phyloP scores from a whole-genome alignment of 92 coral and sea anemone species.

The Porites cylindrica region DNA sequence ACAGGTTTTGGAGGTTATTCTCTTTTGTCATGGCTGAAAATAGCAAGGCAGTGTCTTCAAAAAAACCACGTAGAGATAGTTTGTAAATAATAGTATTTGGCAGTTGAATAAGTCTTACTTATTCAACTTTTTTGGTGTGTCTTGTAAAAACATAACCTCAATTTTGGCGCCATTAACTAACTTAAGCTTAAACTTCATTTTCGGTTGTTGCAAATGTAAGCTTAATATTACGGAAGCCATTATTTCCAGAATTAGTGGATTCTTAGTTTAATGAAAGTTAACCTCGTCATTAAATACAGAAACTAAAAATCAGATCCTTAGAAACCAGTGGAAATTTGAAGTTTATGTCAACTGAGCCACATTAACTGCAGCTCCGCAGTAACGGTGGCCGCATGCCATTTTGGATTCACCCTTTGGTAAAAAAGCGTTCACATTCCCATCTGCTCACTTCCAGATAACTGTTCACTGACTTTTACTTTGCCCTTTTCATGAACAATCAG shows the following conservation, averaged over 20 bases:
- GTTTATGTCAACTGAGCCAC: too few species aligned
- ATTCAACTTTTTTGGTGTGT: neutral
- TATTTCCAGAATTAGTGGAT: neutral
- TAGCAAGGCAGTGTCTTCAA: conserved; percentile 1
- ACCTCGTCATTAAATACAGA: neutral
- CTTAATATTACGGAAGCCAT: neutral
- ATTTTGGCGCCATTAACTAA: neutral
- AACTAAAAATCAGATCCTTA: neutral
- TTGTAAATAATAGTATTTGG: neutral
- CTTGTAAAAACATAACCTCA: neutral
- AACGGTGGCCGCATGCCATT: too few species aligned
- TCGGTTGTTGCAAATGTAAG: neutral
- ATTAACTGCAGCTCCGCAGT: too few species aligned
- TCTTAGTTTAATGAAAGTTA: neutral
- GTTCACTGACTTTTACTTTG: neutral
- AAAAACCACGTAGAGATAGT: conserved; percentile 1
- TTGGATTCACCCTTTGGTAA: neutral
- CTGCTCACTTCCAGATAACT: neutral
- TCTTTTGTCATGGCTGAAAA: conserved; percentile 1
- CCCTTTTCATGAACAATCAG: conserved; percentile 8
- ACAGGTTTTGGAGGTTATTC: neutral
- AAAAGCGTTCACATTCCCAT: neutral
- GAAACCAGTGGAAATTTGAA: neutral
- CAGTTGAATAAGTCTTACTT: neutral
- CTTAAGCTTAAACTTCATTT: neutral